phyloP scores from a whole-genome alignment of 2,888 invertebrate species.

The Spisula subtruncata region DNA sequence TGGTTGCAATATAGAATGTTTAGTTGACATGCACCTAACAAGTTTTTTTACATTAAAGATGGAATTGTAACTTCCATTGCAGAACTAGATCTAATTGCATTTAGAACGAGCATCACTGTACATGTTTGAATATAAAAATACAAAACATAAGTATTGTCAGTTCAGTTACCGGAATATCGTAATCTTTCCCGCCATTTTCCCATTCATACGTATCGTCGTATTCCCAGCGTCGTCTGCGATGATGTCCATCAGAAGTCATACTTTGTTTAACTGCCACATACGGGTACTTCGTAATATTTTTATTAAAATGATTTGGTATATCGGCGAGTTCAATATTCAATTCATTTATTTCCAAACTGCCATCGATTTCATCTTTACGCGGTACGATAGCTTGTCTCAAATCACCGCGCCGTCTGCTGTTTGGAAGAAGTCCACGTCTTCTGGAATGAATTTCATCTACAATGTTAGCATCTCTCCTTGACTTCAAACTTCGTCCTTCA shows the following conservation, averaged over 20 bases:
- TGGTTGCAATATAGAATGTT: too few species aligned
- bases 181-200: conserved; percentile 68
- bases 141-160: not conserved
- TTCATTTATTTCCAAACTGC: not conserved
- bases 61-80: too few species aligned
- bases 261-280: not conserved
- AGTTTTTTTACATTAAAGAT: too few species aligned
- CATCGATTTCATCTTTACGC: not conserved
- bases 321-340: not conserved
- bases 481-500: not conserved
- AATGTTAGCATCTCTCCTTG: not conserved
- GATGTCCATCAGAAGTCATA: not conserved
- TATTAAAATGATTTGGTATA: not conserved
- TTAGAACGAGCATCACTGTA: too few species aligned
- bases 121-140: too few species aligned
- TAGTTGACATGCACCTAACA: too few species aligned
- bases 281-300: not conserved
- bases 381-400: not conserved
- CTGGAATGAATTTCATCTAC: not conserved
- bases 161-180: conserved; percentile 53
- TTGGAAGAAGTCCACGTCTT: conserved; percentile 28
- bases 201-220: conserved; percentile 63
- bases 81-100: too few species aligned
- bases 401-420: conserved; percentile 30
- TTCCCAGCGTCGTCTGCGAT: conserved; percentile 49